phyloP scores from a whole-genome alignment of 2,113 vertebrate genomes.

The Nettapus auritus region DNA sequence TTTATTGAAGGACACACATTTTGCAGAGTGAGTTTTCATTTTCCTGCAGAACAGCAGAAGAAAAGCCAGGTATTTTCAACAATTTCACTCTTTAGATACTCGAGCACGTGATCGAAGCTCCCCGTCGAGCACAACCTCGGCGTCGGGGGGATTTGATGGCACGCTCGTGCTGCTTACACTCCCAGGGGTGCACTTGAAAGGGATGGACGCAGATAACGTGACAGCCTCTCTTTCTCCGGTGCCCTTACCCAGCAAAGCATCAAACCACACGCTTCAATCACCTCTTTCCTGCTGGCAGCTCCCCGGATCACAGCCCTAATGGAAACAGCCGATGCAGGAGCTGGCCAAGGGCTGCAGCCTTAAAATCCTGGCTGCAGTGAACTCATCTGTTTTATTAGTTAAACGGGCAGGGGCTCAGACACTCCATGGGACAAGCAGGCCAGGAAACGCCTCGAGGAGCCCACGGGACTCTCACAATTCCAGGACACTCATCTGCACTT shows the following conservation, averaged over 20 bases:
- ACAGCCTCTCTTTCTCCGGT: background rate
- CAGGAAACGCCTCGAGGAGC: background rate
- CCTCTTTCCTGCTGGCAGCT: background rate
- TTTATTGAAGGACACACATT: background rate
- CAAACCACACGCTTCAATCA: background rate
- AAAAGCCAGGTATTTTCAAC: background rate
- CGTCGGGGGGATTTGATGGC: background rate
- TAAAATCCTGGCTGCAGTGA: background rate
- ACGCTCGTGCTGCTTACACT: background rate
- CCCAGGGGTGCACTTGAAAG: accelerated
- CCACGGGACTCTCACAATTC: background rate
- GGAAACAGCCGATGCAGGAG: background rate
- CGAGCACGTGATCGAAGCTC: accelerated
- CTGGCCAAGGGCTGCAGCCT: background rate
- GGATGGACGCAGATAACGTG: background rate
- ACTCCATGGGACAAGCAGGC: background rate
- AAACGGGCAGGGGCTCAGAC: background rate
- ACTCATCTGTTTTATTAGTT: background rate
- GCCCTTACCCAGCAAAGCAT: background rate
- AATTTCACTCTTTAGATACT: background rate
- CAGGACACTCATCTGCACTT: background rate
- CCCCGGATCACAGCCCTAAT: background rate
- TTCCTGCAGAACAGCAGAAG: background rate
- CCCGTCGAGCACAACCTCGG: accelerated
- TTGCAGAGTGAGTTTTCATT: background rate